phyloP scores from a whole-genome alignment of 2,113 vertebrate genomes.

The Protomyctophum bolini region DNA sequence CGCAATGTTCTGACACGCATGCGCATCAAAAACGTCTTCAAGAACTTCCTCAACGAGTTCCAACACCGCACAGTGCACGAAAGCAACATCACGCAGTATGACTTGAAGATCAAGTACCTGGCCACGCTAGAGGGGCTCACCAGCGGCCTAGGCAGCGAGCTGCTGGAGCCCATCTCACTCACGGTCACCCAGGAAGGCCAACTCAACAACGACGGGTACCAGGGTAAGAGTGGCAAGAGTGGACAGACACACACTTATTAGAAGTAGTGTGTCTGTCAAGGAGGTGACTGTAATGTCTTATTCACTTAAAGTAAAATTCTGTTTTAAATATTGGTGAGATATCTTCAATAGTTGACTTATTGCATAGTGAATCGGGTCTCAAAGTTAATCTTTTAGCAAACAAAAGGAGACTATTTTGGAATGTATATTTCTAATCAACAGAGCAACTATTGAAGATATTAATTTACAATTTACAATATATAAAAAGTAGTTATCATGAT shows the following conservation, averaged over 20 bases:
- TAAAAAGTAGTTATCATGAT: too few relatives aligned
- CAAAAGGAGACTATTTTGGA: too few relatives aligned
- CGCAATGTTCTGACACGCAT: conserved; percentile 92
- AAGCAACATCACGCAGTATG: conserved; percentile 88
- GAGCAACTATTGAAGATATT: too few relatives aligned
- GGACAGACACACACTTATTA: too few relatives aligned
- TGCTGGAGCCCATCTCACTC: conserved; percentile 79
- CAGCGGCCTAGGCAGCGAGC: conserved; percentile 85
- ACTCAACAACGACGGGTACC: conserved; percentile 58
- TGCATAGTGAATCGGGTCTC: too few relatives aligned
- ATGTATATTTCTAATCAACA: too few relatives aligned
- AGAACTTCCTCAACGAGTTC: conserved; percentile 96
- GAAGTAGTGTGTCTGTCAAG: neutral
- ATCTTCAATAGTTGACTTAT: too few relatives aligned
- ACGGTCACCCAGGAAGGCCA: conserved; percentile 87
- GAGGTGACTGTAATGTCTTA: neutral
- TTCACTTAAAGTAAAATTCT: too few relatives aligned
- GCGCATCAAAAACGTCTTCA: conserved; percentile 96
- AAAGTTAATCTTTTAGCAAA: too few relatives aligned
- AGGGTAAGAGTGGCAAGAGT: conserved; percentile 42
- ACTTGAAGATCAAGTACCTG: conserved; percentile 96
- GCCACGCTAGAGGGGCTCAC: conserved; percentile 94
- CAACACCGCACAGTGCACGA: conserved; percentile 91
- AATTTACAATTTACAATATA: too few relatives aligned
- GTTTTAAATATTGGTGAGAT: too few relatives aligned